phyloP scores from a whole-genome alignment of 1,140 invertebrate genomes.

The Copidosoma floridanum region DNA sequence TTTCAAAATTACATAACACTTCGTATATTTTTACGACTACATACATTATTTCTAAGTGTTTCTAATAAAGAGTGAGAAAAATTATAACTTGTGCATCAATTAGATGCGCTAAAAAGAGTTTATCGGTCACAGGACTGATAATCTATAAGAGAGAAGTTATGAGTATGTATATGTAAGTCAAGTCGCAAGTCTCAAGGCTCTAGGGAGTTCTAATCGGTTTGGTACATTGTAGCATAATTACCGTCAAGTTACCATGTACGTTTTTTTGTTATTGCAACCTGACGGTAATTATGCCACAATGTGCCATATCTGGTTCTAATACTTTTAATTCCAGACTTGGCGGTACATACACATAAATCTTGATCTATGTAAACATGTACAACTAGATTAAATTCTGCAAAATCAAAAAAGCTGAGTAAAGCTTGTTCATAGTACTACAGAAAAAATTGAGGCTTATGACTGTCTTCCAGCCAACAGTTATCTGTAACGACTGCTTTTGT shows the following conservation, averaged over 20 bases:
- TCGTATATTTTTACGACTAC: no score
- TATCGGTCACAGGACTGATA: no score
- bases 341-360: not conserved
- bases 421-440: not conserved
- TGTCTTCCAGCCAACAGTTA: not conserved
- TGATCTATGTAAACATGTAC: not conserved
- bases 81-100: no score
- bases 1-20: no score
- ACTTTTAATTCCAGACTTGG: not conserved
- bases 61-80: no score
- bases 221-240: not conserved
- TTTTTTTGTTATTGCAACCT: not conserved
- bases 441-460: not conserved
- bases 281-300: not conserved
- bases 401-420: not conserved
- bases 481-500: not conserved
- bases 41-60: no score
- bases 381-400: not conserved
- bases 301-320: not conserved
- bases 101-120: no score
- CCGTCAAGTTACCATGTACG: not conserved
- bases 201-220: no score
- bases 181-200: no score
- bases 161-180: no score
- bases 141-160: no score